These are phyloP conservation scores for Stichodactyla helianthus DNA, from an alignment of 64 coral and sea anemone genomes.

Conservation along the genomic window DNA sequence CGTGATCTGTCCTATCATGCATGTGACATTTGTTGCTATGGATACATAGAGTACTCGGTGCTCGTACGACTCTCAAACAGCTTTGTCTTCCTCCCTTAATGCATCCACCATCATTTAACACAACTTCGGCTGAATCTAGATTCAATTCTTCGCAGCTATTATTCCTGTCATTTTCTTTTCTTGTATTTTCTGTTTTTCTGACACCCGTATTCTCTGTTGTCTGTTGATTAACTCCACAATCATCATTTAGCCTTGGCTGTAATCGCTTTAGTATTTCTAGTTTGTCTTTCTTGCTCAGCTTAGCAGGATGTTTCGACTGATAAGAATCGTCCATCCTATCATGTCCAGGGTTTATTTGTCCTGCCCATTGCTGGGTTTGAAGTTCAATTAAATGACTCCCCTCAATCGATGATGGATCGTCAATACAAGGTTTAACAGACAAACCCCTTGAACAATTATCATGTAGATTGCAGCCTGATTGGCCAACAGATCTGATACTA, in stretches of 20 bases:
- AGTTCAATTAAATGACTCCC: background rate
- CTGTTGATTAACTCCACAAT: background rate
- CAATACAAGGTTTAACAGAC: background rate
- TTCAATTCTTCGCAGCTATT: background rate
- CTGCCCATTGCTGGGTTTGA: slow-evolving; percentile 43
- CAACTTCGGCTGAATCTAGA: background rate
- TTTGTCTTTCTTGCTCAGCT: slow-evolving; percentile 8
- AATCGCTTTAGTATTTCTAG: slow-evolving; percentile 1
- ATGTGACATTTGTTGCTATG: slow-evolving; percentile 12
- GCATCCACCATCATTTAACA: background rate
- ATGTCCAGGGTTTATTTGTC: background rate
- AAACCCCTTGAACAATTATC: background rate
- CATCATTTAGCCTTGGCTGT: background rate
- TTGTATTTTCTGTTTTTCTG: background rate
- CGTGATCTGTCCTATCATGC: slow-evolving; percentile 19
- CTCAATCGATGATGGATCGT: background rate
- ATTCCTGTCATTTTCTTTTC: background rate
- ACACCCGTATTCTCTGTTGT: background rate
- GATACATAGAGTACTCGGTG: slow-evolving; percentile 32
- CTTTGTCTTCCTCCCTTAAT: slow-evolving; percentile 33
- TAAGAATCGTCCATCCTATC: background rate
- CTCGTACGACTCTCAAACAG: slow-evolving; percentile 10
- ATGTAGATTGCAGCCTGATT: background rate
- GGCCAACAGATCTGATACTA: background rate
- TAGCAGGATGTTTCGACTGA: background rate